phyloP scores from a whole-genome alignment of 2,797 vertebrate species.

The Liparis tanakae region DNA sequence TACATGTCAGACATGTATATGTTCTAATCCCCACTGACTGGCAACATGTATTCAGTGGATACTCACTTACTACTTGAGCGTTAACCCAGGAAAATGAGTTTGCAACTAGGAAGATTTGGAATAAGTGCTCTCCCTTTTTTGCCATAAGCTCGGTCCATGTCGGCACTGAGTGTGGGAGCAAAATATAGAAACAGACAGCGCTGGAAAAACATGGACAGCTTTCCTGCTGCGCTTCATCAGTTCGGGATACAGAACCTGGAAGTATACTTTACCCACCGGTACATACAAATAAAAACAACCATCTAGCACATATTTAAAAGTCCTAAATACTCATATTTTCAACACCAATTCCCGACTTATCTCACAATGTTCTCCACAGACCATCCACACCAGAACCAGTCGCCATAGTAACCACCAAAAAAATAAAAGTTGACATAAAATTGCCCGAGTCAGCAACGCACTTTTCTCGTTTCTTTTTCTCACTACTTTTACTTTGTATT shows the following conservation, averaged over 20 bases:
- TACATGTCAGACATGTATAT: background rate
- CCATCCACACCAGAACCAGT: slow-evolving; percentile 20
- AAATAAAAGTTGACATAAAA: slow-evolving; percentile 44
- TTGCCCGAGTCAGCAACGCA: slow-evolving; percentile 46
- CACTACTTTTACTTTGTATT: slow-evolving; percentile 15
- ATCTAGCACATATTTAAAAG: background rate
- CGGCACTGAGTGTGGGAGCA: slow-evolving; percentile 18
- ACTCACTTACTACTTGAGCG: slow-evolving; percentile 6
- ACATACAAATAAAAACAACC: background rate
- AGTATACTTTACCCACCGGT: background rate
- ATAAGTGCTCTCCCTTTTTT: slow-evolving; percentile 6
- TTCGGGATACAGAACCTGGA: slow-evolving; percentile 6
- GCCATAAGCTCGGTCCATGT: slow-evolving; percentile 34
- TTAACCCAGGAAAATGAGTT: slow-evolving; percentile 9
- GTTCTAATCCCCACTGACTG: background rate
- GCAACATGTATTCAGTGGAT: background rate
- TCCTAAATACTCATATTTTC: background rate
- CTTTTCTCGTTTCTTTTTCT: slow-evolving; percentile 35
- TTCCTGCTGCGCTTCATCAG: background rate
- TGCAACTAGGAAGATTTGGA: slow-evolving; percentile 27
- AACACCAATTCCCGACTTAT: slow-evolving; percentile 20
- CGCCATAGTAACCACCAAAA: slow-evolving; percentile 47
- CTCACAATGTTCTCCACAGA: slow-evolving; percentile 34
- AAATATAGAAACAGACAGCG: slow-evolving; percentile 11
- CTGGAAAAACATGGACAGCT: slow-evolving; percentile 20